phyloP scores from a whole-genome alignment of 1,140 invertebrate genomes.

The Trichonephila clavipes region DNA sequence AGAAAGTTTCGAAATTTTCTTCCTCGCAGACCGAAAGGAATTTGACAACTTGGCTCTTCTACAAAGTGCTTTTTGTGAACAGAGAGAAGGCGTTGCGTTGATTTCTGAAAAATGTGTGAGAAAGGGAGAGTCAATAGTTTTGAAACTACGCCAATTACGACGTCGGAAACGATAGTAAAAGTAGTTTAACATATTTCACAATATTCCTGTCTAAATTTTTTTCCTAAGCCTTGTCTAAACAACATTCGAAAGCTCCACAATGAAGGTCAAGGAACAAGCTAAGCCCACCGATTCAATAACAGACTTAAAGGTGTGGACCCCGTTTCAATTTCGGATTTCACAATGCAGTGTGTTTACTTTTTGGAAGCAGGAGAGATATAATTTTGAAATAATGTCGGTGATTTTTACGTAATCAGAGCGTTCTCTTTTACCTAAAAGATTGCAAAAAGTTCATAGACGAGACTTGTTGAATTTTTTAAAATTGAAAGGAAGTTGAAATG shows the following conservation, averaged over 20 bases:
- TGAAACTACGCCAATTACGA: background rate
- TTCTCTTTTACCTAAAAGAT: no score
- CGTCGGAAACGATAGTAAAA: background rate
- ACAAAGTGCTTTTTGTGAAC: no score
- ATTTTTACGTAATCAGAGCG: background rate
- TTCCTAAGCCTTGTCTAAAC: background rate
- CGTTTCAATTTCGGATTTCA: background rate
- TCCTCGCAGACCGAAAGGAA: no score
- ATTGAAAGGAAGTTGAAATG: no score
- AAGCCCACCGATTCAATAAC: background rate
- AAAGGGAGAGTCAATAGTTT: background rate
- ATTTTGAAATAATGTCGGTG: background rate
- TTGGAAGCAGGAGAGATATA: background rate
- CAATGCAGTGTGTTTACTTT: background rate
- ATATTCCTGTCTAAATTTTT: background rate
- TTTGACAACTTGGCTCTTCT: no score
- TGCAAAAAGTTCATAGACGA: no score
- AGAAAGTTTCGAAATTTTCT: no score
- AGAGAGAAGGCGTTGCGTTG: no score
- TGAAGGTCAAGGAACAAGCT: conserved; percentile 1
- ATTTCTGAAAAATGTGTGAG: no score
- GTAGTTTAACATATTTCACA: conserved; percentile 10
- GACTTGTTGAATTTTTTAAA: no score
- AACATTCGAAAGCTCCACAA: background rate
- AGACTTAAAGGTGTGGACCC: background rate